These are phyloP conservation scores for western clawed frog (Xenopus tropicalis) DNA, from an alignment of 2,113 vertebrate genomes.

Conservation along the genomic window UCB_Xtro_10.0 CM004447.2:4684501-4685000, in stretches of 20 bases:
- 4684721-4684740: neutral
- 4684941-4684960: too few relatives aligned
- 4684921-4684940: too few relatives aligned
- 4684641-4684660: neutral
- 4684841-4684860: too few relatives aligned
- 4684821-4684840: too few relatives aligned
- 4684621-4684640: neutral
- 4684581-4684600: neutral
- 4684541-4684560: neutral
- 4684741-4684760: neutral
- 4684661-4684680: neutral
- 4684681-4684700: neutral
- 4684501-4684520: too few relatives aligned
- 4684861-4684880: too few relatives aligned
- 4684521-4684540: neutral
- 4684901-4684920: too few relatives aligned
- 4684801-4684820: too few relatives aligned
- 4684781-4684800: neutral
- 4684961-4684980: too few relatives aligned
- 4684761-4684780: neutral
- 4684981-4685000: too few relatives aligned
- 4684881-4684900: too few relatives aligned
- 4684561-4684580: neutral
- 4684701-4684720: neutral
- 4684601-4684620: constrained; percentile 4